Evolutionary conservation across 2,113 vertebrate species (phyloP), one percentile per base, ranked within the genome.

Genomic region (Epinephelus cyanopodus): DNA sequence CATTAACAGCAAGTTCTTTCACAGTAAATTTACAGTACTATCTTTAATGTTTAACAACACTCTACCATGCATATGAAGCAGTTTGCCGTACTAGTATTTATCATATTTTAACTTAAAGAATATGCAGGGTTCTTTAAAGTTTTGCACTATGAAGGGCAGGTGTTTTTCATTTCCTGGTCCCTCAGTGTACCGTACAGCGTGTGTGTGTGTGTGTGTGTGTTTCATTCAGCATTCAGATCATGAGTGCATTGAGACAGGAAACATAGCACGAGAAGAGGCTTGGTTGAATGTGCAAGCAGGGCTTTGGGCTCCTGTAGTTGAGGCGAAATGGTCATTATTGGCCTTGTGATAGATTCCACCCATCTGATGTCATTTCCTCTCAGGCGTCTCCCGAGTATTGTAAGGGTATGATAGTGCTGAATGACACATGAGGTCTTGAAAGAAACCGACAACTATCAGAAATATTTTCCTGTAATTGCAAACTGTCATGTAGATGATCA

Each of bases 81-180:
- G 42, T 63, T 56, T 25, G 13, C 23, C 2, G 19, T 14, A 11
- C 5, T 15, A 4, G 15, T 47, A 54, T 66, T 50, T 1, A 37
- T 23, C 42, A 50, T 48, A 57, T 64, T 48, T 33, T 0, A 48
- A 57, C 21, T 12, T 12, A 25, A 42, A 11, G 6, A 37, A 37
- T 37, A 37, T 57, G 37, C 56, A 54, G 33, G 1, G 1, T 6
- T 27, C 47, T 17, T 42, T 50, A 6, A 10, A n/a, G 23, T 13
- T 27, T 29, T 17, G 19, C 52, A 37, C 17, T 3, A 6, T 37
- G 33, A 6, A 37, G 19, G 4, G 54, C 72, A 60, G 72, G 66
- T 81, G 77, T 81, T 81, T 65, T 29, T 72, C 6, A 69, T 80
- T 74, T 74, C 64, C 71, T 80, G 69, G 63, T 73, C 48, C 21